Evolutionary conservation across 2,113 vertebrate species (phyloP), one percentile per base, ranked within the genome.

Genomic region (Amblyopsis rosae): DNA sequence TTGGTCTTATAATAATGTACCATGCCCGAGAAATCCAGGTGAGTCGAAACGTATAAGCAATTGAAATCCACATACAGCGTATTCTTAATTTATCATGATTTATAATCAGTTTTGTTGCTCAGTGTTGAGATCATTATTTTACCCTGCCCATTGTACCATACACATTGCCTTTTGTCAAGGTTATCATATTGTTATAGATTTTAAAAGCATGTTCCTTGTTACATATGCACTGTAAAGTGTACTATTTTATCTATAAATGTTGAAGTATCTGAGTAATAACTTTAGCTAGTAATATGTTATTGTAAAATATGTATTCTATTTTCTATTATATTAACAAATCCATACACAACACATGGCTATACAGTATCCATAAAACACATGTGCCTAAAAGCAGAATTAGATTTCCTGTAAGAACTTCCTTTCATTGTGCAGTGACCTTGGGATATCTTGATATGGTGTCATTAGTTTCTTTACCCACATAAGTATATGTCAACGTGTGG

Each of bases 11-110:
- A 79, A 82, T 96, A 90, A 95, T 97, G 90, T 98, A 98, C 92
- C 96, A 97, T 32, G 95, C 96, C 81, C 88, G 95, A 62, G 96
- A 98, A 92, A 96, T 98, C 90, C 96, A 98, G 96, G 96, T 98
- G 87, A 93, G 94, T 82, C 54, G 2, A 48, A 12, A 13, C 5
- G 58, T 33, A n/a, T 15, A 16, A 26, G 55, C n/a, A 48, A 54
- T 4, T 2, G 3, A 26, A 26, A 26, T 26, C 26, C 26, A 26
- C 26, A 26, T 26, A 26, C 26, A 26, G 2, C 3, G 3, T 26
- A 26, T 26, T 3, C 26, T 26, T 26, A 26, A 26, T 26, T 26
- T 3, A 26, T 26, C 2, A 26, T 26, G 26, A 26, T 26, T 26
- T 26, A 26, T 26, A 26, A 41, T n/a, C 50, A 59, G 19, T 10